Evolutionary conservation across 2,113 vertebrate genomes (phyloP).

Genomic region (Peucedramus taeniatus): DNA sequence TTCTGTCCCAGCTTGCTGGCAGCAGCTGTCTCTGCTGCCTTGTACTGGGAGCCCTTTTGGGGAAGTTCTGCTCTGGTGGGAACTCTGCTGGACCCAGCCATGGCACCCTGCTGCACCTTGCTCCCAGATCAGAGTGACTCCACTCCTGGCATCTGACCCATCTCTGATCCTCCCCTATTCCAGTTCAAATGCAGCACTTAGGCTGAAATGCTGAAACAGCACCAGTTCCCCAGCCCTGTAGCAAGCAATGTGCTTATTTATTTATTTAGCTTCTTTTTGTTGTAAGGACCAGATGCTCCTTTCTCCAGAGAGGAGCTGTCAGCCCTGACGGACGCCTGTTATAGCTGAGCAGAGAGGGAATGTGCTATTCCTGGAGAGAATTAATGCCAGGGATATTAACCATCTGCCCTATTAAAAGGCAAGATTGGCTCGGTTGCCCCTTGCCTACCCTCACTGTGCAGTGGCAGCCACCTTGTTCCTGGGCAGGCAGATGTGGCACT

Average conservation of each 20-base stretch:
- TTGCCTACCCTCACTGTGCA: neutral
- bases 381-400: conserved; percentile 39
- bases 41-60: neutral
- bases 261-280: conserved; percentile 29
- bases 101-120: neutral
- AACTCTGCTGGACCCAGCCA: neutral
- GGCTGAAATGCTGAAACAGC: neutral
- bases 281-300: conserved; percentile 46
- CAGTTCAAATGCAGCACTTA: neutral
- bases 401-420: conserved; percentile 40
- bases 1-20: neutral
- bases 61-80: neutral
- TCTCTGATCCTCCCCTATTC: neutral
- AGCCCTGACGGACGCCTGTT: conserved; percentile 43
- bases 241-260: neutral
- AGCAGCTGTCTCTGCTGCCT: neutral
- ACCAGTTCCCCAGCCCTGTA: neutral
- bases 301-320: conserved; percentile 23
- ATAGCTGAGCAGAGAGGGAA: neutral
- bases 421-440: neutral
- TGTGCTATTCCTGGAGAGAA: conserved; percentile 44
- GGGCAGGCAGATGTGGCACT: accelerated
- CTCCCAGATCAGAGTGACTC: neutral
- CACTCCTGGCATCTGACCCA: neutral
- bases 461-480: neutral